Conservation (phyloP, 1,140 invertebrate species). For the Cyphomyrmex costatus region DNA sequence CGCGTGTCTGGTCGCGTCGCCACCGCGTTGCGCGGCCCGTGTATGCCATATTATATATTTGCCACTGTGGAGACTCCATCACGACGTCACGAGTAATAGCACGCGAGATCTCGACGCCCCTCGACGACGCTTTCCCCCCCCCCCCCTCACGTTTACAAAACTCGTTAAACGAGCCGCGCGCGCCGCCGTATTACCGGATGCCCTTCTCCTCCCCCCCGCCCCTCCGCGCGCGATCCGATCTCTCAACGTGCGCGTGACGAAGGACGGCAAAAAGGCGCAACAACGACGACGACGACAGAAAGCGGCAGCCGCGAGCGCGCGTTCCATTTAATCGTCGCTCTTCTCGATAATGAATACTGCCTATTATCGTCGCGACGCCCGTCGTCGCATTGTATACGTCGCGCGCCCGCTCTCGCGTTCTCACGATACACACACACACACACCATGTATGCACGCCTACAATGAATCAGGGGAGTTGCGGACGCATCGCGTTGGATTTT, state of each 20-base stretch:
- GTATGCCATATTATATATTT: too few species aligned
- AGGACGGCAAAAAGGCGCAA: conserved; percentile 13
- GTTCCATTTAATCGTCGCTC: conserved; percentile 66
- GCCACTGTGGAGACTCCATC: conserved; percentile 2
- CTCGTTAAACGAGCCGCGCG: background rate
- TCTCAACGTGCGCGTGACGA: background rate
- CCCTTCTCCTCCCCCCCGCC: background rate
- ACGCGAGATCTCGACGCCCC: background rate
- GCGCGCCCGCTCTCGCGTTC: background rate
- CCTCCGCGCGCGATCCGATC: background rate
- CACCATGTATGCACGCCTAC: background rate
- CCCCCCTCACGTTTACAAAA: too few species aligned
- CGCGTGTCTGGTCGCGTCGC: too few species aligned
- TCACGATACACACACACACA: background rate
- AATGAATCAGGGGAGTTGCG: conserved; percentile 60
- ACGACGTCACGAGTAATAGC: background rate
- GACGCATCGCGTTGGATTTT: conserved; percentile 64
- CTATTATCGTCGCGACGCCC: conserved; percentile 75
- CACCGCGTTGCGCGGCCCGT: conserved; percentile 8
- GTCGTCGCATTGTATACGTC: conserved; percentile 75
- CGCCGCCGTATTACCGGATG: background rate
- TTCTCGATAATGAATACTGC: conserved; percentile 82
- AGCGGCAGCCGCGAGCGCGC: conserved; percentile 79
- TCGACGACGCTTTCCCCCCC: too few species aligned
- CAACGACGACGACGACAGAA: background rate